These are phyloP conservation scores for Bothrops jararaca DNA, from an alignment of 2,113 vertebrate species.

Conservation along the genomic window DNA sequence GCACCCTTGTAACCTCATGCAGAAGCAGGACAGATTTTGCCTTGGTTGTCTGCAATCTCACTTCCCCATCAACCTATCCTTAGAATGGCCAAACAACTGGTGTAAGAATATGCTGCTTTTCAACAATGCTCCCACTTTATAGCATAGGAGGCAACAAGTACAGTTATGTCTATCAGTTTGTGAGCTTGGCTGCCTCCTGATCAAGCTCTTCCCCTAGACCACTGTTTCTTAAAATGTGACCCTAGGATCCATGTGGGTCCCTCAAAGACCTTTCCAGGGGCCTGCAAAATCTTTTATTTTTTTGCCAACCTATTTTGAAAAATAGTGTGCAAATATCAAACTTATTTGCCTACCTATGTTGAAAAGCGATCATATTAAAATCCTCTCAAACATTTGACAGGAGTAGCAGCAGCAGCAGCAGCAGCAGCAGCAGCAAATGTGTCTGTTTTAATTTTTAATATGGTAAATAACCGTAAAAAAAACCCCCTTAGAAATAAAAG, in stretches of 20 bases:
- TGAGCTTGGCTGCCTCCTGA: neutral
- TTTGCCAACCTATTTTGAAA: neutral
- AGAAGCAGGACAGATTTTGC: neutral
- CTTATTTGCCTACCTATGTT: neutral
- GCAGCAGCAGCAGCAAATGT: neutral
- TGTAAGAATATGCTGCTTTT: neutral
- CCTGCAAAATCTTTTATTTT: neutral
- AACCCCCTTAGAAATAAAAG: neutral
- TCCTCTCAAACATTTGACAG: neutral
- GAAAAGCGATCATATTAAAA: neutral
- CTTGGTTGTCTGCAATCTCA: neutral
- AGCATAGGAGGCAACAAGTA: neutral
- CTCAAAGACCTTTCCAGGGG: neutral
- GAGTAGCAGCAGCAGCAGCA: neutral
- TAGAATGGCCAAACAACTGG: neutral
- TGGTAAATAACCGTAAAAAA: neutral
- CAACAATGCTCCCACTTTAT: neutral
- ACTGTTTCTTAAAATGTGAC: neutral
- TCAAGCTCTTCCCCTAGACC: neutral
- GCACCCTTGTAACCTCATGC: neutral
- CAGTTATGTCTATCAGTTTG: neutral
- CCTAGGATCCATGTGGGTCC: neutral
- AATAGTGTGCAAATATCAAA: neutral
- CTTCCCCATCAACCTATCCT: neutral
- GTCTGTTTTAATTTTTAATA: neutral